These are phyloP conservation scores for Emydocephalus ijimae DNA, from an alignment of 2,113 vertebrate genomes.

Conservation along the genomic window DNA sequence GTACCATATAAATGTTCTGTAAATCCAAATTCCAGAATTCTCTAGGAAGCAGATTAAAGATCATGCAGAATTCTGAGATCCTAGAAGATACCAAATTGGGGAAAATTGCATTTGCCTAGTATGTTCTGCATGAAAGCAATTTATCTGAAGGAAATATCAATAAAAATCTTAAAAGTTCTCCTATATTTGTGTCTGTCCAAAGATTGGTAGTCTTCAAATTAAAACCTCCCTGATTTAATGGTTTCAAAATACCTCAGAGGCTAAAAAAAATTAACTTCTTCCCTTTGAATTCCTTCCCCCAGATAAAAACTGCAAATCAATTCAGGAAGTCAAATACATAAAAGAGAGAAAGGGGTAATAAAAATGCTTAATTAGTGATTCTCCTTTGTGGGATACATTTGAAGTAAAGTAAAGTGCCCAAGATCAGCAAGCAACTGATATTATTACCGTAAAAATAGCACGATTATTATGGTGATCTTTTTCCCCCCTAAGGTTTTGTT, in stretches of 20 bases:
- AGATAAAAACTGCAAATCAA: constrained; percentile 27
- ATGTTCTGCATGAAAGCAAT: not conserved
- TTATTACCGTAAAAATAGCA: constrained; percentile 61
- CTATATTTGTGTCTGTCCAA: constrained; percentile 27
- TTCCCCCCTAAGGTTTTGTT: constrained; percentile 45
- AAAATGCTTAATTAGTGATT: constrained; percentile 52
- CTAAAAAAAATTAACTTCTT: constrained; percentile 36
- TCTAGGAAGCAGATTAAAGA: not conserved
- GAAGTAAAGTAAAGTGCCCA: constrained; percentile 42
- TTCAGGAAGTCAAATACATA: constrained; percentile 23
- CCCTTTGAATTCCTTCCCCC: constrained; percentile 6
- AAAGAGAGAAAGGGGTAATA: constrained; percentile 29
- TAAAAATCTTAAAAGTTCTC: constrained; percentile 1
- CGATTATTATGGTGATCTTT: constrained; percentile 57
- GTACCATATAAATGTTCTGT: not conserved
- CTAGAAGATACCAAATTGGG: not conserved
- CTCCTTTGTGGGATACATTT: constrained; percentile 33
- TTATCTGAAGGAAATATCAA: constrained; percentile 24
- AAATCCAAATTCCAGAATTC: not conserved
- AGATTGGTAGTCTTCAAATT: constrained; percentile 18
- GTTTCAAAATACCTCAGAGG: not conserved
- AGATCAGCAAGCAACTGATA: constrained; percentile 55
- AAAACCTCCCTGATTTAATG: constrained; percentile 25
- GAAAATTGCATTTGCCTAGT: not conserved
- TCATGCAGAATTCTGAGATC: not conserved